Base-by-base conservation (phyloP, 2,113 vertebrate genomes). In the Ciconia boyciana region DNA sequence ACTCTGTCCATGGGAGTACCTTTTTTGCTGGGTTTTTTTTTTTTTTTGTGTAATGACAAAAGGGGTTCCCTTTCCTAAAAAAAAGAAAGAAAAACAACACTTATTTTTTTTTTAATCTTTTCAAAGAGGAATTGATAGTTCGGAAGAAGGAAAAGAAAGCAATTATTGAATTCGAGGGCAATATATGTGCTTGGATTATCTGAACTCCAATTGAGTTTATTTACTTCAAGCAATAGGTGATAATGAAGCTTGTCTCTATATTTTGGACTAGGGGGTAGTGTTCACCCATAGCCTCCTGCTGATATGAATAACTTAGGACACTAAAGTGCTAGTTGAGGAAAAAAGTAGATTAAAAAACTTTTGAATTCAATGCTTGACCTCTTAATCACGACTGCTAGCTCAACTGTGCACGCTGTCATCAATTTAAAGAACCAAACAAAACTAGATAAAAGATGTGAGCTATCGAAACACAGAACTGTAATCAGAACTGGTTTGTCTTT, bases 31-130 rank as follows among this genome's bases (percentile, higher is more conserved):
- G 24, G 18, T 48, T 48, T 48, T 14, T 96, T 39, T 97, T 87
- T 96, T 96, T 96, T 98, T 98, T 98, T 98, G 96, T 98, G 89
- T 60, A 85, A 49, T 51, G 95, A 99, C 98, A 99, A 99, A 99
- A 98, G 97, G 98, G 97, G 92, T 96, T 97, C 92, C 93, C 95
- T 98, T 98, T 98, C 95, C 97, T 96, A 5, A 16, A 43, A 61
- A 19, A 62, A 97, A 98, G 98, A 95, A 58, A 41, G 10, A 49
- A 87, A 93, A 81, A 32, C 11, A 77, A 8, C 29, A 39, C 52
- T 98, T 98, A 97, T 98, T 94, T 98, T 98, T 87, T 98, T 98
- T 98, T 92, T 88, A 97, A 98, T 96, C 55, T 95, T 95, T 95
- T 94, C 86, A 75, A 94, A 97, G 93, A 92, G 93, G 93, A 97